Evolutionary conservation across 2,797 vertebrate species (phyloP).

Genomic region (Neopelma chrysocephalum): DNA sequence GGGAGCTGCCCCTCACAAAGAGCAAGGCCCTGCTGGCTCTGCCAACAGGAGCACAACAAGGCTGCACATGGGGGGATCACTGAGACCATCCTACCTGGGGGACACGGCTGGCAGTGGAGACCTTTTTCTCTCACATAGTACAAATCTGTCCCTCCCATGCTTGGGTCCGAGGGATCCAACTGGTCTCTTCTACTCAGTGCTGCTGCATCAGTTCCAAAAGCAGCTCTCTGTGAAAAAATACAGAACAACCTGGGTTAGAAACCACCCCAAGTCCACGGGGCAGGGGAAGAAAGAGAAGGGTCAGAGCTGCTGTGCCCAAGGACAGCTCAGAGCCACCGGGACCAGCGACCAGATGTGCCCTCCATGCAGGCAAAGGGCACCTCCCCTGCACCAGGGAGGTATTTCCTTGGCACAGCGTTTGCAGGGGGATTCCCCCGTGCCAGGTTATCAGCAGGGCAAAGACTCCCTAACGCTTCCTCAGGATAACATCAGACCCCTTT

Average conservation of each 20-base stretch:
- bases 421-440: background rate
- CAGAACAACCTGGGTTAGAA: background rate
- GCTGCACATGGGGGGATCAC: fast-evolving
- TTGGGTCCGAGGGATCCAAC: fast-evolving
- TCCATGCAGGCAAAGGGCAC: no score
- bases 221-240: fast-evolving
- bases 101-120: background rate
- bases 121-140: fast-evolving
- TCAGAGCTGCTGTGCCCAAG: background rate
- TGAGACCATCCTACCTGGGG: background rate
- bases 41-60: fast-evolving
- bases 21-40: background rate
- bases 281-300: background rate
- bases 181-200: background rate
- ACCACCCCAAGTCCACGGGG: fast-evolving
- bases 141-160: background rate
- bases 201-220: fast-evolving
- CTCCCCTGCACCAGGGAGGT: fast-evolving
- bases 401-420: background rate
- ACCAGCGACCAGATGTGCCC: background rate
- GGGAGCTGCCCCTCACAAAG: background rate
- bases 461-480: background rate
- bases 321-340: background rate
- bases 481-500: background rate
- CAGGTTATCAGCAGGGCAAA: background rate